Percentiles rank a stretch among this genome's conserved stretches.
Evolutionary conservation across 2,888 invertebrate species (phyloP).

Genomic region (Cataglyphis rosenhaueri): DNA sequence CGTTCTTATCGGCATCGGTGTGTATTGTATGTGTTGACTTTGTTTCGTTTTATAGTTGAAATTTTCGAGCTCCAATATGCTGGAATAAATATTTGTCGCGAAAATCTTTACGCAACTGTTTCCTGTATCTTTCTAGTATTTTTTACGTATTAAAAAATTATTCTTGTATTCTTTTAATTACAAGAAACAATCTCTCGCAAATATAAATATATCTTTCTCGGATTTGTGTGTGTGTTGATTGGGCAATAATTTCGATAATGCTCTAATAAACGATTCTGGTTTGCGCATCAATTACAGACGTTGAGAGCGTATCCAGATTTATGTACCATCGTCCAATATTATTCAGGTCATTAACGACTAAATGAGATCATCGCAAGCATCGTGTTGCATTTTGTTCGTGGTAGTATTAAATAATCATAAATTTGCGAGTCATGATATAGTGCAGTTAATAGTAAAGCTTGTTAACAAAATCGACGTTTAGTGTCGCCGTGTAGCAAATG

Average conservation of each 20-base stretch:
- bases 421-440: conserved; percentile 31
- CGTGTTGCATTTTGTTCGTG: conserved; percentile 42
- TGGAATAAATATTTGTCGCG: neutral
- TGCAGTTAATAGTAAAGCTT: conserved; percentile 14
- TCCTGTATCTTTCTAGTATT: too few relatives aligned
- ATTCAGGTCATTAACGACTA: conserved; percentile 35
- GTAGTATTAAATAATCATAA: conserved; percentile 45
- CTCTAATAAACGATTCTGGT: neutral
- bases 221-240: neutral
- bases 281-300: conserved; percentile 18
- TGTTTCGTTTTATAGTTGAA: neutral
- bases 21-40: neutral
- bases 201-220: neutral
- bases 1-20: neutral
- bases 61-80: neutral
- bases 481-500: neutral
- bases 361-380: conserved; percentile 38
- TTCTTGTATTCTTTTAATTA: neutral
- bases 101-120: neutral
- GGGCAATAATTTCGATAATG: neutral
- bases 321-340: conserved; percentile 29
- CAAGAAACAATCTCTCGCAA: neutral
- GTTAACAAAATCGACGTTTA: conserved; percentile 46
- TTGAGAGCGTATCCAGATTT: conserved; percentile 26
- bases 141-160: neutral